Evolutionary conservation across 2,113 vertebrate genomes (phyloP), one percentile per base, ranked within the genome.

Genomic region (Corvus hawaiiensis): DNA sequence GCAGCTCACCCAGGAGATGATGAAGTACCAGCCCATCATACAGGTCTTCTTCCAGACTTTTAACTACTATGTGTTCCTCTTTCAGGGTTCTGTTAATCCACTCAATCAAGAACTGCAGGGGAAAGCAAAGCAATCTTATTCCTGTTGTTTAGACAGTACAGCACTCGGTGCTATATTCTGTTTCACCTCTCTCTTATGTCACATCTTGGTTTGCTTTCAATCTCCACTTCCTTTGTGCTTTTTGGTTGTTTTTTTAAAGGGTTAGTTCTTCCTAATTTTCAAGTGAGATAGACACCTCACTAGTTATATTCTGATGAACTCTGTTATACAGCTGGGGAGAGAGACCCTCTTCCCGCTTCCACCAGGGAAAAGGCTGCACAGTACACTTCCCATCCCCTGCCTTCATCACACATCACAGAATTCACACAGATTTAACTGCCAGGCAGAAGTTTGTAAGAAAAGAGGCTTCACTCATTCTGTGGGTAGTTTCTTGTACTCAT

Each of bases 21-120:
- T 99, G 99, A 91, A 99, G 98, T 28, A 99, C 97, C 69, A 99
- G 98, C 30, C 99, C 99, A 22, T 99, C 99, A 5, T 96, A 99
- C 32, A 99, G 83, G 96, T 99, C 99, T 83, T 99, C 99, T 87
- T 99, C 98, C 96, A 99, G 92, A 89, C 96, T 98, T 93, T 98
- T 98, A 64, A 99, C 98, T 51, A 99, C 98, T 10, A 99, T 99
- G 94, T 99, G 99, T 63, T 99, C 99, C 1, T 91, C 39, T 79
- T 98, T 98, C 80, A 99, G 97, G 35, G 98, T 98, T 21, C 49
- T 62, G 84, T 99, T 99, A 97, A 99, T 98, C 99, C 99, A 99
- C 23, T 97, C 97, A 24, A 97, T 64, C 97, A 99, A 63, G 10
- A 97, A 89, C 99, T 99, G 96, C 6, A 5, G 67, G 64, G 41